Conservation (phyloP, 2,797 vertebrate species). For the Erpetoichthys calabaricus region DNA sequence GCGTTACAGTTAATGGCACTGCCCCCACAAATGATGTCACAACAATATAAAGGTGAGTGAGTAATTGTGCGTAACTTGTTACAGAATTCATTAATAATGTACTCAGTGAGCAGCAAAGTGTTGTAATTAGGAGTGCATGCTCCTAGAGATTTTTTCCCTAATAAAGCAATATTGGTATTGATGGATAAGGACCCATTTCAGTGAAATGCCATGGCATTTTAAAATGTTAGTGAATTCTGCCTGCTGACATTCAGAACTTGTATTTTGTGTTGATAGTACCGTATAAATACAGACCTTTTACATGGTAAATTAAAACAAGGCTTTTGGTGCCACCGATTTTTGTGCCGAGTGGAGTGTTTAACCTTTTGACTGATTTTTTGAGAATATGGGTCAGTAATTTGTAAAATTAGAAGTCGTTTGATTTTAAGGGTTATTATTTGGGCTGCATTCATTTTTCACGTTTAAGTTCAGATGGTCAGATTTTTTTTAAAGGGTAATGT, state of each 20-base stretch:
- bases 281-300: conserved; percentile 56
- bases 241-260: conserved; percentile 65
- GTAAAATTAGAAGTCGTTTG: conserved; percentile 44
- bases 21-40: conserved; percentile 27
- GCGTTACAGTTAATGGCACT: conserved; percentile 29
- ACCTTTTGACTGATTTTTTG: conserved; percentile 49
- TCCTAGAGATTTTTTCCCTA: conserved; percentile 24
- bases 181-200: conserved; percentile 29
- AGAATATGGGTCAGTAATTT: conserved; percentile 61
- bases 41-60: conserved; percentile 52
- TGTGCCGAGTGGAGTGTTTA: conserved; percentile 43
- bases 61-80: conserved; percentile 29
- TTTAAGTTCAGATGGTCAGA: no score
- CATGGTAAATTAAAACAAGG: conserved; percentile 33
- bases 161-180: conserved; percentile 42
- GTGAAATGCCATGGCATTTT: conserved; percentile 71
- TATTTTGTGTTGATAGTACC: conserved; percentile 26
- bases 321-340: conserved; percentile 19
- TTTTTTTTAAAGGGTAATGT: no score
- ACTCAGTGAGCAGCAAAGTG: conserved; percentile 24
- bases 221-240: conserved; percentile 57
- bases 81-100: conserved; percentile 25
- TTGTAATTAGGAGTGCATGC: conserved; percentile 36
- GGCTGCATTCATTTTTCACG: no score
- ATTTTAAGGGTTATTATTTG: no score